Base-by-base conservation (phyloP, 2,888 invertebrate genomes). In the Andrena camellia region DNA sequence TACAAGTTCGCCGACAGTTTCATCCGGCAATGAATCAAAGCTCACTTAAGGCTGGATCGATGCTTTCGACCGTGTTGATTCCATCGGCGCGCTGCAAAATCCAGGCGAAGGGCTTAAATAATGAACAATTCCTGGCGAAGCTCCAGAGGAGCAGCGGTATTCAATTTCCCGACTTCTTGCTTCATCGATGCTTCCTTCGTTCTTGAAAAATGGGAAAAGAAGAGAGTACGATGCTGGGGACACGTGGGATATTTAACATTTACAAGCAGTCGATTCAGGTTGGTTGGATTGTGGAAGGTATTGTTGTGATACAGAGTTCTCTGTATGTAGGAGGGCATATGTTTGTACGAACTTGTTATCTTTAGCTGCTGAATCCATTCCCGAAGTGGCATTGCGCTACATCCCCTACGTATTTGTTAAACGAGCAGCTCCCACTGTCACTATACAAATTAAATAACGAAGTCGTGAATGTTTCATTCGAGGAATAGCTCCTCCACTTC, bases 41-140 rank as follows among this genome's bases (percentile, higher is more conserved):
- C 59, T 26, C 63, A 42, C 50, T 68, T 69, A 60, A 50, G 26
- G 31, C 29, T 29, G 33, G 50, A 26, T 70, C 60, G 29, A 2
- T 26, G 50, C 33, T 31, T 23, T 26, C 57, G 57, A 26, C 23
- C 62, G 52, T 50, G 62, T n/a, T 52, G 50, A 50, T 63, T 63
- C 52, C 33, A 7, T 17, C 26, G 42, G 42, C 42, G 10, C 13
- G 62, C n/a, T 20, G 2, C 23, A 26, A 5, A 35, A 26, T 20
- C 17, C 31, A 7, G 5, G 8, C 10, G 60, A 17, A 31, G 23
- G 59, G 60, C 70, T 76, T 78, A 80, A 69, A 76, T 78, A 75
- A 74, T 59, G 60, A 42, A 73, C 66, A 67, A 69, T 78, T 17
- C 13, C 35, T 84, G 81, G 84, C 60, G 4, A 70, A 0, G 35